Base-by-base conservation (phyloP, 2,888 invertebrate species). In the Pelosia muscerda region DNA sequence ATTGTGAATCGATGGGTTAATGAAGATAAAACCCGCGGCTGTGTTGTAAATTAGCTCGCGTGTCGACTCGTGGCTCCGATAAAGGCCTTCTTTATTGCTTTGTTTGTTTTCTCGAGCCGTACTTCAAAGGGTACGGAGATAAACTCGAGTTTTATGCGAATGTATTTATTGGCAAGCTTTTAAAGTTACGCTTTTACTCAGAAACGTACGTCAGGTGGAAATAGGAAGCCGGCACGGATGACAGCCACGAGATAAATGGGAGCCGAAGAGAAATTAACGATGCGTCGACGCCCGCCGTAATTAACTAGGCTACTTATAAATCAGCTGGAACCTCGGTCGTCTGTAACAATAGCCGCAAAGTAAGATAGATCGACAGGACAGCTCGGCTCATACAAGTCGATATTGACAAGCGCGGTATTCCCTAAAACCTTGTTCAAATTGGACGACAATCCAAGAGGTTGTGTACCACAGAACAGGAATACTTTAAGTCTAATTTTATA, bases 1-100 rank as follows among this genome's bases (percentile, higher is more conserved):
- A 95, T 95, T 95, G 95, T 93, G 94, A 94, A 94, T 94, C 94
- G 95, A 95, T 95, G 94, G 95, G 94, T 94, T 95, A 95, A 95
- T 95, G 95, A 95, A 95, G 95, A 95, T 95, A 95, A 95, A 95
- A 94, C 94, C 92, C 91, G 92, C 91, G 94, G 93, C 92, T 88
- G 93, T 94, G 94, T 94, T 93, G 94, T 95, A 94, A 95, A 95
- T 95, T 95, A 94, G 94, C 93, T 94, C 91, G 94, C 94, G 94
- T 95, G 94, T 94, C 94, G 94, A 94, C 94, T 94, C 92, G 90
- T 90, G 91, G 91, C 92, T 91, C 91, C 89, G 94, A 94, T 94
- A 94, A 94, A 94, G 92, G 91, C 91, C 90, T 93, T 91, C 94
- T 95, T 94, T 94, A 94, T 94, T 94, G 90, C 93, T 93, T 90